Evolutionary conservation across 2,888 invertebrate species (phyloP), one percentile per base, ranked within the genome.

Genomic region (Drosophila mercatorum): DNA sequence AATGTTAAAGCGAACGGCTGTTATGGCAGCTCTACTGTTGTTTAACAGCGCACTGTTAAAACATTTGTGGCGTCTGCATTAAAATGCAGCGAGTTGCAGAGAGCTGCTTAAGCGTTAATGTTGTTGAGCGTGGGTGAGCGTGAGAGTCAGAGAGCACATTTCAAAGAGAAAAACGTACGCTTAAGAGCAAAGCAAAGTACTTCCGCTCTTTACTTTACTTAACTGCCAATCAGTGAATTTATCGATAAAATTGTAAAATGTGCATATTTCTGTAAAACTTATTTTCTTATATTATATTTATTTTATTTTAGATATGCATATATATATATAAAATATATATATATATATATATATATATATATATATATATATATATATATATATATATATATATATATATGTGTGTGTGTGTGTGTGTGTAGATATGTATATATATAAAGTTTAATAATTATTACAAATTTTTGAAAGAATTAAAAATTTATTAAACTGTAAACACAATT

Each of bases 71-170:
- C 38, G 34, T 34, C 49, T 61, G 34, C 28, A 55, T 71, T 10
- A 31, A 61, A 73, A 67, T 62, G 75, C 76, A 76, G 59, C 79
- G 75, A 68, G 53, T 44, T 47, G 70, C 26, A 53, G 53, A 68
- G 79, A 58, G 53, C 44, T 47, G 7, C 0, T 1, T 26, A 43
- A 36, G 28, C 31, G 41, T 26, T 58, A 36, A 34, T 61, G 44
- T 59, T 59, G 36, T 53, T 47, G 28, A 28, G 66, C 79, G 76
- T 67, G 77, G 63, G 80, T 52, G 77, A 61, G 22, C 53, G 41
- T 69, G 62, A 22, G 22, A 22, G 22, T 17, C 17, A 17, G 17
- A 1, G 22, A 63, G 52, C 36, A 41, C 3, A 36, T 28, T 10
- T 14, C 2, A 41, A 68, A 80, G 77, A 78, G 77, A 36, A 58